phyloP scores from a whole-genome alignment of 1,140 invertebrate species.

The Zaprionus lachaisei region DNA sequence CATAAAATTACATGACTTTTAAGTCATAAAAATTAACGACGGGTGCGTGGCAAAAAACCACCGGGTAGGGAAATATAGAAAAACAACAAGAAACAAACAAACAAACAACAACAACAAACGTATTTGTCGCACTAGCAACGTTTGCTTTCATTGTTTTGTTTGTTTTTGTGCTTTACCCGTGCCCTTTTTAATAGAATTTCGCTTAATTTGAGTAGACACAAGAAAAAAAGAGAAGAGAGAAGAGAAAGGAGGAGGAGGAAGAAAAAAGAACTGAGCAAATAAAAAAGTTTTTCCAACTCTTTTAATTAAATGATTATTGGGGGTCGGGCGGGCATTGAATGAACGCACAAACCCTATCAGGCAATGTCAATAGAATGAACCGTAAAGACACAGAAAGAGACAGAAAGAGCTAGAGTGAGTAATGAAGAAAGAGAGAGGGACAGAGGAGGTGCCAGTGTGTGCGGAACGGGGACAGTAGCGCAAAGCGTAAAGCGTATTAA shows the following conservation, averaged over 20 bases:
- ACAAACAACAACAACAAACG: slow-evolving; percentile 13
- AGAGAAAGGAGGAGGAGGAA: background rate
- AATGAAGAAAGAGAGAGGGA: background rate
- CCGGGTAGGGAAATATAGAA: slow-evolving; percentile 8
- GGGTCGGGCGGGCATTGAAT: slow-evolving; percentile 37
- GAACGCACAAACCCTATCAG: slow-evolving; percentile 47
- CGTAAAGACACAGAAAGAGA: slow-evolving; percentile 1
- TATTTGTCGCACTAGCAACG: slow-evolving; percentile 29
- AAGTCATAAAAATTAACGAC: slow-evolving; percentile 81
- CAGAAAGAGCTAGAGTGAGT: background rate
- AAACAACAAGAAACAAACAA: slow-evolving; percentile 3
- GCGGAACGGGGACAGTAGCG: slow-evolving; percentile 19
- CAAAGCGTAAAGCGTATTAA: slow-evolving; percentile 81
- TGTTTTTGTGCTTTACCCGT: slow-evolving; percentile 41
- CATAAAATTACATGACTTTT: slow-evolving; percentile 80
- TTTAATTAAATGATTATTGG: slow-evolving; percentile 83
- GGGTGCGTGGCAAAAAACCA: slow-evolving; percentile 72
- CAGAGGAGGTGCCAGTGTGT: background rate
- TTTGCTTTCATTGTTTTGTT: slow-evolving; percentile 75
- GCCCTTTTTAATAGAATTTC: slow-evolving; percentile 80
- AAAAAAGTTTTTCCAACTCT: slow-evolving; percentile 77
- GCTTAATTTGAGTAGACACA: slow-evolving; percentile 72
- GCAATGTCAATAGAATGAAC: slow-evolving; percentile 65
- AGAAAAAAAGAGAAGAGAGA: slow-evolving; percentile 8
- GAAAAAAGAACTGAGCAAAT: slow-evolving; percentile 45